phyloP scores from a whole-genome alignment of 2,113 vertebrate genomes.

The Erinaceus europaeus region DNA sequence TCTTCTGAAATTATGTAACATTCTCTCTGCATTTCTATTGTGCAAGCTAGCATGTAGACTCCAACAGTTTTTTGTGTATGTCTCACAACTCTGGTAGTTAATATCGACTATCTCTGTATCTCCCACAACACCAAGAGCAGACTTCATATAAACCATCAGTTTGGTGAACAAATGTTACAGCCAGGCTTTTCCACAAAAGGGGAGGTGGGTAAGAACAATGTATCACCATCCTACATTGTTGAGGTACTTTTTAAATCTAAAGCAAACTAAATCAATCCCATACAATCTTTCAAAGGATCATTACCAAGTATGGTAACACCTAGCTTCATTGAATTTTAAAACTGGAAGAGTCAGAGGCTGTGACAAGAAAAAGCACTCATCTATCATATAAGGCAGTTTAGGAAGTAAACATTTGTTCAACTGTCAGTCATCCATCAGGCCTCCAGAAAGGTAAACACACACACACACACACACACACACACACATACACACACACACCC shows the following conservation, averaged over 20 bases:
- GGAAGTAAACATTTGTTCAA: not conserved
- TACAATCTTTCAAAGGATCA: not conserved
- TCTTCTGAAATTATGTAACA: not conserved
- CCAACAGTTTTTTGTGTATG: not conserved
- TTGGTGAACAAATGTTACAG: not conserved
- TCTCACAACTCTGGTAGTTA: not conserved
- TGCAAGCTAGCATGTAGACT: not conserved
- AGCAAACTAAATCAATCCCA: slow-evolving; percentile 12
- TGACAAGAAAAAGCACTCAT: not conserved
- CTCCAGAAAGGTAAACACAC: not conserved
- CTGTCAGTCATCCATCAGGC: not conserved
- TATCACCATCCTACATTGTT: not conserved
- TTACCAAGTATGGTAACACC: not conserved
- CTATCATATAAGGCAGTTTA: not conserved
- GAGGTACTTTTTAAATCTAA: not conserved
- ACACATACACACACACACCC: not conserved
- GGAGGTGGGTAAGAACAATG: not conserved
- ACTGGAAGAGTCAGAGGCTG: not conserved
- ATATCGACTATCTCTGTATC: not conserved
- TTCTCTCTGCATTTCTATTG: not conserved
- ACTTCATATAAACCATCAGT: not conserved
- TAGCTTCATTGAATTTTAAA: not conserved
- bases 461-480: not conserved
- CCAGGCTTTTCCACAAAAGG: not conserved
- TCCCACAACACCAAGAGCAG: not conserved